These are phyloP conservation scores for Oryzias curvinotus DNA, from an alignment of 2,113 vertebrate genomes.

Conservation along the genomic window DNA sequence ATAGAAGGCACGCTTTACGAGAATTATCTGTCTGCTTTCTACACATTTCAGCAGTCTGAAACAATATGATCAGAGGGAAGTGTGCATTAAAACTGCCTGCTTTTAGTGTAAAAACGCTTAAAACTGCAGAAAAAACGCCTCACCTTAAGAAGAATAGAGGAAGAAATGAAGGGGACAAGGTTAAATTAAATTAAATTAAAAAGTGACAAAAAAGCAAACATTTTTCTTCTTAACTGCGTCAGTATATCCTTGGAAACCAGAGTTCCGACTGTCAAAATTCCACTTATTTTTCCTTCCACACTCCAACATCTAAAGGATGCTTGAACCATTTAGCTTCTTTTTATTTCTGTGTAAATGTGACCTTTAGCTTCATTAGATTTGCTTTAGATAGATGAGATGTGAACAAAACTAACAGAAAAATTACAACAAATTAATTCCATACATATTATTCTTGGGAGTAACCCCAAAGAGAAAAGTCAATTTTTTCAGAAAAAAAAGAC, in stretches of 20 bases:
- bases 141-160: background rate
- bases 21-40: constrained; percentile 26
- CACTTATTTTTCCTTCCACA: background rate
- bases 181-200: constrained; percentile 6
- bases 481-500: too few relatives aligned
- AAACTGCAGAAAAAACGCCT: background rate
- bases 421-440: background rate
- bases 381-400: background rate
- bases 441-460: background rate
- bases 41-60: constrained; percentile 16
- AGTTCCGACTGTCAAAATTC: constrained; percentile 2
- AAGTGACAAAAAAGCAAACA: background rate
- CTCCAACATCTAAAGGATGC: background rate
- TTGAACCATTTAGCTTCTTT: background rate
- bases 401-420: background rate
- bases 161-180: constrained; percentile 5
- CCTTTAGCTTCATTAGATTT: too few relatives aligned
- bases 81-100: background rate
- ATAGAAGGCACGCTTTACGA: background rate
- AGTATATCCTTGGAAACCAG: constrained; percentile 4
- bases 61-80: constrained; percentile 20
- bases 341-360: background rate
- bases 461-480: too few relatives aligned
- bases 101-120: constrained; percentile 3
- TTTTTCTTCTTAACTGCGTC: background rate